Conservation (phyloP, 1,140 invertebrate genomes). For the Andricus grossulariae region DNA sequence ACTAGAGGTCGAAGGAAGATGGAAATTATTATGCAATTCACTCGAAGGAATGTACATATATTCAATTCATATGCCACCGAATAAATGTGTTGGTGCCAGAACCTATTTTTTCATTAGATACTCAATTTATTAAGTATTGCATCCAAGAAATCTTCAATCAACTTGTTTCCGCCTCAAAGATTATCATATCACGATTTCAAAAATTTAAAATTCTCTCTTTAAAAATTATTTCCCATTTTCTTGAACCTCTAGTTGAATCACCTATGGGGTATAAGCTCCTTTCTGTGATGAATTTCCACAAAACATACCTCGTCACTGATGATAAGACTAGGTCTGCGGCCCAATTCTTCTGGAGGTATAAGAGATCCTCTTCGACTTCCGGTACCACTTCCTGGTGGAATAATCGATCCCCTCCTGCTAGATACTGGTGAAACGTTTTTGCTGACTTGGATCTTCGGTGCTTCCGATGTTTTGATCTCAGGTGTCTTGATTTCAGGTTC, state of each 20-base stretch:
- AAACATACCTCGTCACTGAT: conserved; percentile 93
- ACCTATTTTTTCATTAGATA: neutral
- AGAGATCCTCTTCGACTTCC: conserved; percentile 87
- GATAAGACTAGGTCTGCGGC: conserved; percentile 89
- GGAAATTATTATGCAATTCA: no score
- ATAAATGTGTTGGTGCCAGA: neutral
- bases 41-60: neutral
- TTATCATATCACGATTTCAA: neutral
- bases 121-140: neutral
- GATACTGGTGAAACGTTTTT: conserved; percentile 84
- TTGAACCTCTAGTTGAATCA: conserved; percentile 14
- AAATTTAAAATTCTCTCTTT: neutral
- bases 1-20: neutral
- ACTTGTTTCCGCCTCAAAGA: neutral
- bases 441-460: conserved; percentile 90
- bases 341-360: conserved; percentile 89
- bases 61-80: neutral
- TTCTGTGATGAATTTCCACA: conserved; percentile 9
- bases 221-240: neutral
- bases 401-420: conserved; percentile 85
- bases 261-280: neutral
- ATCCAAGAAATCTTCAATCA: neutral
- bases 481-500: conserved; percentile 68
- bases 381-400: conserved; percentile 83
- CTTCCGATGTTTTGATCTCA: conserved; percentile 85